Evolutionary conservation across 2,888 invertebrate species (phyloP), one percentile per base, ranked within the genome.

Genomic region (Adelphocoris suturalis): DNA sequence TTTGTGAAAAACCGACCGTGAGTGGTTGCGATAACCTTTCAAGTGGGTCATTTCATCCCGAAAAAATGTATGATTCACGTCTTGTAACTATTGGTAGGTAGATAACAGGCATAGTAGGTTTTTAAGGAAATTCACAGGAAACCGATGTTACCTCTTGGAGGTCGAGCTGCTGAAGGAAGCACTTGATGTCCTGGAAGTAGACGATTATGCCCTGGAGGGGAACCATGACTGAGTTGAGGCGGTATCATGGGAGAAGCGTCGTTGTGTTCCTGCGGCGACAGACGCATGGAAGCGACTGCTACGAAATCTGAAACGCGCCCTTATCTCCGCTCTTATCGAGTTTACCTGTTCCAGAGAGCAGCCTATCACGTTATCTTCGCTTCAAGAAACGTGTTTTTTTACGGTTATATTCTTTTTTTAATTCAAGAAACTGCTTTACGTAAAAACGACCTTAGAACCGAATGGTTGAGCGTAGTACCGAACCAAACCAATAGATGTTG

Each of bases 101-200:
- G 37, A 37, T 37, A 37, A 7, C 3, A 37, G 37, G 37, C 3
- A 37, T 37, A 37, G 2, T 37, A 2, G 7, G 7, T 37, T 37
- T 37, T 37, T 37, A 37, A 37, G 37, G 37, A 4, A 37, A 37
- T 37, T 37, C 7, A 4, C 7, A 37, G 2, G 37, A 37, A 37
- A 37, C 7, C 37, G 37, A 37, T 37, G 37, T 37, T 82, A 82
- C 82, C 52, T 82, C 82, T 82, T 52, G 82, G 19, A 52, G 82
- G 82, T 82, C 82, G 46, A 82, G 52, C n/a, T 82, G 82, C 4
- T 52, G 52, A 52, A 82, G 52, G 82, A 82, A 82, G 27, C 52
- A 82, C 47, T 82, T 82, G 27, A 52, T 52, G 23, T 82, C 82
- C 82, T 16, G 27, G 7, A 82, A 82, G 52, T 52, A 82, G 48